phyloP scores from a whole-genome alignment of 1,140 invertebrate species.

The Pollicipes pollicipes region DNA sequence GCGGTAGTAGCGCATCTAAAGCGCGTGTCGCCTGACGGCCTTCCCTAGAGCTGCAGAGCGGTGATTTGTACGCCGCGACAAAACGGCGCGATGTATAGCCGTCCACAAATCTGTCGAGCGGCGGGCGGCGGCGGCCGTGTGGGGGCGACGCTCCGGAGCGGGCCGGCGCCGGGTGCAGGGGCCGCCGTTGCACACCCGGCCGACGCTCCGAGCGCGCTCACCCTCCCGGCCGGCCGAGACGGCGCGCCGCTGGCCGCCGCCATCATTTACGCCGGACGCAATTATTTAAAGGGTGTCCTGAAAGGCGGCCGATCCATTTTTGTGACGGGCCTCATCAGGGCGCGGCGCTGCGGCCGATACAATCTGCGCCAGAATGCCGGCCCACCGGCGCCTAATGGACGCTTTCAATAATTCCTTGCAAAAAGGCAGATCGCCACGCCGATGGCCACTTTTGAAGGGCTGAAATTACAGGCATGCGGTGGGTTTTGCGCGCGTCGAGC shows the following conservation, averaged over 20 bases:
- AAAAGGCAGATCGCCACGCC: neutral
- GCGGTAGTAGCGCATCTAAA: neutral
- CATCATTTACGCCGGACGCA: too few relatives aligned
- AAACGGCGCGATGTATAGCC: neutral
- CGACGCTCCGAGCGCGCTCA: too few relatives aligned
- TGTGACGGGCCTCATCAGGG: neutral
- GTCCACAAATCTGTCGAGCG: neutral
- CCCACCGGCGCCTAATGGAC: neutral
- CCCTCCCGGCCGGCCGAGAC: too few relatives aligned
- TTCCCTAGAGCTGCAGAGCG: neutral
- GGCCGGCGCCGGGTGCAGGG: too few relatives aligned
- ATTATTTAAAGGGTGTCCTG: too few relatives aligned
- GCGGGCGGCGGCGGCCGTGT: too few relatives aligned
- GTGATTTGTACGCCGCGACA: neutral
- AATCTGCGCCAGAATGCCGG: neutral
- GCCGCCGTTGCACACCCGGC: too few relatives aligned
- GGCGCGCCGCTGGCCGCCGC: too few relatives aligned
- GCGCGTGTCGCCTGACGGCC: too few relatives aligned
- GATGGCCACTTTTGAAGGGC: neutral
- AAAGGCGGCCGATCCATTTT: neutral
- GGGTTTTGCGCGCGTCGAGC: too few relatives aligned
- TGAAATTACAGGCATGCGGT: too few relatives aligned
- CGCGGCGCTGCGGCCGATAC: neutral
- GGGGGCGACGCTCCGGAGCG: too few relatives aligned
- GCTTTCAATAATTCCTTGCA: neutral